Percentiles rank a stretch among this genome's conserved stretches.
Evolutionary conservation across 1,140 invertebrate species (phyloP).

Genomic region (Plodia interpunctella): DNA sequence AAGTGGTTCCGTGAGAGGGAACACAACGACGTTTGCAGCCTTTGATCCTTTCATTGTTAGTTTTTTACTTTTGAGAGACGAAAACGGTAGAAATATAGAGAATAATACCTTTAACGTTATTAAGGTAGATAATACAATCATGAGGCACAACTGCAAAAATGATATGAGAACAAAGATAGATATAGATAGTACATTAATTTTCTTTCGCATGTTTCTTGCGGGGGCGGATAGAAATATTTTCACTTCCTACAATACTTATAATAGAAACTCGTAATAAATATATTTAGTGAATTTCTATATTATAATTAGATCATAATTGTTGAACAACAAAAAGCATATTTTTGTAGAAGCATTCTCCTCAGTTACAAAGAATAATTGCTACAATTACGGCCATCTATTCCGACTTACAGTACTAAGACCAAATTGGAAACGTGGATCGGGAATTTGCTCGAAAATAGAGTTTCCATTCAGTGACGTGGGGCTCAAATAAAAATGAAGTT

Average conservation of each 20-base stretch:
- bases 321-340: background rate
- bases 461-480: background rate
- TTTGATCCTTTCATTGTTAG: slow-evolving; percentile 2
- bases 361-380: slow-evolving; percentile 1
- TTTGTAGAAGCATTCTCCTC: background rate
- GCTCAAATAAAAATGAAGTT: background rate
- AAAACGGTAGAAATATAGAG: background rate
- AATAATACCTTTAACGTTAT: background rate
- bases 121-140: no score
- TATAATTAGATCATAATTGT: no score
- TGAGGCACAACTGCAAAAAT: no score
- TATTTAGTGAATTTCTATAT: no score
- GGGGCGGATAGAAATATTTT: no score
- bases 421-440: slow-evolving; percentile 6
- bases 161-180: no score
- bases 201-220: no score
- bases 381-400: slow-evolving; percentile 1
- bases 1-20: background rate
- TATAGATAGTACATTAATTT: no score
- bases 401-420: slow-evolving; percentile 3
- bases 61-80: background rate
- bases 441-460: background rate
- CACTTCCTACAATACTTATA: no score
- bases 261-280: no score
- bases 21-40: background rate